Base-by-base conservation (phyloP, 2,888 invertebrate species). In the Pheosia gnoma region DNA sequence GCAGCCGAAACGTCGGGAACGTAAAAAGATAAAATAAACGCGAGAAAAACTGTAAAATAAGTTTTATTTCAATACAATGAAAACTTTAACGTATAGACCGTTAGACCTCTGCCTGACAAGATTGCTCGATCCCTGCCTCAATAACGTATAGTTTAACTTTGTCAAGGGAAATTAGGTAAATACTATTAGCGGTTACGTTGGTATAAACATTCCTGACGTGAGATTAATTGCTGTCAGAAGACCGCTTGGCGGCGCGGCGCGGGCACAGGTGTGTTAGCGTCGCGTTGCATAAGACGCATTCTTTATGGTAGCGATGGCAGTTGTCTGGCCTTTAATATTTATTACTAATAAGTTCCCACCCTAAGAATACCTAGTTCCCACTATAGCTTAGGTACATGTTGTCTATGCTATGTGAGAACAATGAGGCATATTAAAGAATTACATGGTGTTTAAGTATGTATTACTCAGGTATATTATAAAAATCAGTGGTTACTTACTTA, bases 241-340 rank as follows among this genome's bases (percentile, higher is more conserved):
- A 90, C 88, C 77, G 90, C 88, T 82, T 87, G 90, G 88, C 91
- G 85, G 78, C 88, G 84, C 80, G 73, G 74, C 88, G 84, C 80
- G 73, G 74, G 81, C 84, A 80, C 86, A 81, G 82, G 89, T 88
- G 89, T 80, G 82, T 68, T 58, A 10, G 47, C 59, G 62, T 68
- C 72, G 62, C 68, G 77, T 90, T 89, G 85, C 88, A 83, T 85
- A 85, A 85, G 74, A 76, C 79, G 79, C 87, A 87, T 87, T 86
- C 87, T 83, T 67, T 72, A 74, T 59, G 62, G 66, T 72, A 65
- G 52, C 59, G 61, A 5, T 47, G 47, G n/a, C 47, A 47, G 47
- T 11, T 47, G 69, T 65, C 68, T 56, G 57, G 63, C 53, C 45
- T 51, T 37, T 6, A 9, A 5, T 52, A 37, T 52, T 52, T 52